Base-by-base conservation (phyloP, 2,888 invertebrate species). In the Lissocephala sabroskyi region DNA sequence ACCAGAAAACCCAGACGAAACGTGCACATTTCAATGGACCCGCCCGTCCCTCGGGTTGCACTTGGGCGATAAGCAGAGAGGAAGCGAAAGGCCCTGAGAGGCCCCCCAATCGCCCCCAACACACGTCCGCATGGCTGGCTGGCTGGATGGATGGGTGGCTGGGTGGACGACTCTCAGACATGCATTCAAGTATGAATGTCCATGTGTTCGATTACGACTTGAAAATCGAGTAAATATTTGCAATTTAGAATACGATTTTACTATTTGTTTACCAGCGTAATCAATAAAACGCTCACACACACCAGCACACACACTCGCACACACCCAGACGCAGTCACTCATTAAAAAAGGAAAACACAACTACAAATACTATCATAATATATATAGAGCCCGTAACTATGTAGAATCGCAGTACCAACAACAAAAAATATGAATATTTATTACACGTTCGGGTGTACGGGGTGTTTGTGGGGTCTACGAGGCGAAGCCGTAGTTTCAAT, bases 261-360 rank as follows among this genome's bases (percentile, higher is more conserved):
- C 66, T 70, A 74, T 71, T 75, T 75, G 71, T 65, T 75, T 65
- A 64, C 68, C 65, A 43, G 50, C 68, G 65, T 65, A 75, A 75
- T 64, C 75, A 65, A 67, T 65, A 65, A 44, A 52, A 19, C 30
- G 10, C 3, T 30, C 10, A 30, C 5, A 3, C 23, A 23, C 23
- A 23, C 23, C 7, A 23, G 23, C 23, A 23, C 7, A 7, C 23
- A 5, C 23, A 11, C 30, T 9, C 3, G n/a, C 37, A 19, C 19
- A 32, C 50, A 56, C 49, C 37, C 36, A 37, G 50, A 49, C 49
- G 33, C 41, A 52, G 49, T 45, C 47, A 42, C 18, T 39, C 14
- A 41, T 32, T n/a, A n/a, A n/a, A n/a, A n/a, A n/a, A n/a, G n/a
- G n/a, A n/a, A 39, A 33, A 36, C 30, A 51, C 37, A 26, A 5